Evolutionary conservation across 2,113 vertebrate species (phyloP).

Genomic region (Beaufortia kweichowensis): DNA sequence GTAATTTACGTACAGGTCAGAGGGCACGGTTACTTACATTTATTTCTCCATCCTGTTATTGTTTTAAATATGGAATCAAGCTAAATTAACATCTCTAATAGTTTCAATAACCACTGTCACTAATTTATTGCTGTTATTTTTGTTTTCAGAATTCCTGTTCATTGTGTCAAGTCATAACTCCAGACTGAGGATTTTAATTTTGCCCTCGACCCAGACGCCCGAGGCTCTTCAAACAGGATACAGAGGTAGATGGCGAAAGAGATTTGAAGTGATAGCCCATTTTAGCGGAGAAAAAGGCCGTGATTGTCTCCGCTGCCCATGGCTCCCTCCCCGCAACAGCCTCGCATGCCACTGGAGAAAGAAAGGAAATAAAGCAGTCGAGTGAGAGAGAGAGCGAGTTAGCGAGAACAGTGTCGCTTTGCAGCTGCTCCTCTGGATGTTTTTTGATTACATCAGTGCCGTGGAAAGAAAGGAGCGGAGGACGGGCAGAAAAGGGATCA

Average conservation of each 20-base stretch:
- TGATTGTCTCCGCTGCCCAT: slow-evolving; percentile 83
- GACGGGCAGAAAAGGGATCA: slow-evolving; percentile 61
- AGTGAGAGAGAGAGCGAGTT: slow-evolving; percentile 68
- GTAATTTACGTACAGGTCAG: too few species aligned
- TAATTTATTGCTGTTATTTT: slow-evolving; percentile 20
- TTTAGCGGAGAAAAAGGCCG: slow-evolving; percentile 85
- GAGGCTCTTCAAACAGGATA: slow-evolving; percentile 70
- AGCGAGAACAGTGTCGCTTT: slow-evolving; percentile 80
- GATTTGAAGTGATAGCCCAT: slow-evolving; percentile 87
- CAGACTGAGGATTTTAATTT: slow-evolving; percentile 55
- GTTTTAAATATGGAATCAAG: too few species aligned
- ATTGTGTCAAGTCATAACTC: slow-evolving; percentile 34
- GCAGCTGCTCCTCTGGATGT: slow-evolving; percentile 89
- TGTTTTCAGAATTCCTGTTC: neutral
- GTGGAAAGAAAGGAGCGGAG: slow-evolving; percentile 71
- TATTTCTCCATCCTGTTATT: too few species aligned
- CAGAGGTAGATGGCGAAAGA: slow-evolving; percentile 77
- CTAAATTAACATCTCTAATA: neutral
- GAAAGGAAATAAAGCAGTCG: slow-evolving; percentile 64
- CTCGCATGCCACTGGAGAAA: slow-evolving; percentile 71
- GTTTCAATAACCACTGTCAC: neutral
- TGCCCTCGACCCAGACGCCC: slow-evolving; percentile 61
- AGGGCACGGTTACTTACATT: too few species aligned
- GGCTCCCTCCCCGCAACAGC: slow-evolving; percentile 78
- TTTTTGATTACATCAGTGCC: slow-evolving; percentile 86